Conservation (phyloP, 2,797 vertebrate species). For the Pachyuromys duprasi region DNA sequence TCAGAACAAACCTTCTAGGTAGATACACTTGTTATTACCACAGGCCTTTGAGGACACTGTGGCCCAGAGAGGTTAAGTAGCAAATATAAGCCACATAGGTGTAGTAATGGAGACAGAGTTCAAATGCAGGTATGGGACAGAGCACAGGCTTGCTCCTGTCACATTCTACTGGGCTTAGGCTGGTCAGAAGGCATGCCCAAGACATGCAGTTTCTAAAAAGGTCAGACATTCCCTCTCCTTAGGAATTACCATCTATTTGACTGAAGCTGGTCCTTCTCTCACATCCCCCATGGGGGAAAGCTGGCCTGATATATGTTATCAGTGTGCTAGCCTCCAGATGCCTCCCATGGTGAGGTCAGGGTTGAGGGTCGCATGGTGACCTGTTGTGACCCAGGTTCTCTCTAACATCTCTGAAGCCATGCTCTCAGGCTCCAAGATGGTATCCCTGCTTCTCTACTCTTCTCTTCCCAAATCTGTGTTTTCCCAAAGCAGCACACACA, state of each 20-base stretch:
- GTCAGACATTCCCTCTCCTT: neutral
- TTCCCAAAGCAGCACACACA: constrained; percentile 21
- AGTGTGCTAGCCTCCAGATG: neutral
- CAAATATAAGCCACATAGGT: neutral
- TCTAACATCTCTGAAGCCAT: neutral
- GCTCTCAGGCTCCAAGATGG: neutral
- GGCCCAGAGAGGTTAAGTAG: neutral
- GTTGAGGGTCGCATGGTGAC: fast-evolving
- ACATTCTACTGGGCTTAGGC: neutral
- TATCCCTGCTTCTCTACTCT: neutral
- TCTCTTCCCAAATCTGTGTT: neutral
- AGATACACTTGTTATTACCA: neutral
- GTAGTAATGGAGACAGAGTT: neutral
- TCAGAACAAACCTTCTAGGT: neutral
- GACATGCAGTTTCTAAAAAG: neutral
- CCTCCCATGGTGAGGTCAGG: neutral
- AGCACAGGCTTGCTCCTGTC: neutral
- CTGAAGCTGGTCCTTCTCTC: neutral
- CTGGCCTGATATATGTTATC: neutral
- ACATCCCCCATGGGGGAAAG: neutral
- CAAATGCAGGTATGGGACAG: neutral
- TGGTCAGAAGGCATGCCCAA: neutral
- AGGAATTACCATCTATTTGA: neutral
- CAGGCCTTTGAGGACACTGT: neutral
- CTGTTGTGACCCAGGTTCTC: neutral